Evolutionary conservation across 1,140 invertebrate species (phyloP).

Genomic region (Ctenoplectra terminalis): DNA sequence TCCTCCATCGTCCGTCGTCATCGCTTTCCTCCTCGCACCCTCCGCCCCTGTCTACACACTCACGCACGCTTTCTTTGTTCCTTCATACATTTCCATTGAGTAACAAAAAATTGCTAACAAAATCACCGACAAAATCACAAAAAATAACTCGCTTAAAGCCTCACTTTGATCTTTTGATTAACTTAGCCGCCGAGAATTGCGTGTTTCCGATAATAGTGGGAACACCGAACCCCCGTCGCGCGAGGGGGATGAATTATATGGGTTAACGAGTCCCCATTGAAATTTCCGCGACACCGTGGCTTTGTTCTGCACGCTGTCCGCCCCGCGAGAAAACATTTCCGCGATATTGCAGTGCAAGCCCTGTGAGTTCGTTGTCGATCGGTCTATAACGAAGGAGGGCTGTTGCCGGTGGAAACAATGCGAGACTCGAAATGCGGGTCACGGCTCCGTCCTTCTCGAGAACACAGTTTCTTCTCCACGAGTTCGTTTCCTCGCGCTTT

Average conservation of each 20-base stretch:
- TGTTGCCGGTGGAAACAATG: conserved; percentile 48
- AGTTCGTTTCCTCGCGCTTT: conserved; percentile 20
- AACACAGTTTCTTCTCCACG: conserved; percentile 19
- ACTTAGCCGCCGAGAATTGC: background rate
- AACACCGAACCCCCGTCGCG: background rate
- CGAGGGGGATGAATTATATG: conserved; percentile 27
- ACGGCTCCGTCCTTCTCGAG: conserved; percentile 34
- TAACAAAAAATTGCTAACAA: too few relatives aligned
- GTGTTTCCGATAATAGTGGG: conserved; percentile 2
- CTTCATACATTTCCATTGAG: too few relatives aligned
- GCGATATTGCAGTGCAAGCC: conserved; percentile 25
- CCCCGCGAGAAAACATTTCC: conserved; percentile 14
- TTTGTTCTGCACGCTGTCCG: conserved; percentile 32
- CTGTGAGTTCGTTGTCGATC: conserved; percentile 43
- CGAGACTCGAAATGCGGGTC: conserved; percentile 54
- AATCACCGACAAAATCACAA: too few relatives aligned
- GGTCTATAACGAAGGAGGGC: conserved; percentile 39
- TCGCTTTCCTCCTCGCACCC: too few relatives aligned
- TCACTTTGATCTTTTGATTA: background rate
- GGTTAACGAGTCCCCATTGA: conserved; percentile 40
- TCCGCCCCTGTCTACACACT: too few relatives aligned
- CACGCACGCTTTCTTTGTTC: too few relatives aligned
- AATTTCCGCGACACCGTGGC: conserved; percentile 8
- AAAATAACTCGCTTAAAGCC: too few relatives aligned
- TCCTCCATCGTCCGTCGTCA: too few relatives aligned